Conservation (phyloP, 2,797 vertebrate genomes). For the Rhinogobio ventralis region DNA sequence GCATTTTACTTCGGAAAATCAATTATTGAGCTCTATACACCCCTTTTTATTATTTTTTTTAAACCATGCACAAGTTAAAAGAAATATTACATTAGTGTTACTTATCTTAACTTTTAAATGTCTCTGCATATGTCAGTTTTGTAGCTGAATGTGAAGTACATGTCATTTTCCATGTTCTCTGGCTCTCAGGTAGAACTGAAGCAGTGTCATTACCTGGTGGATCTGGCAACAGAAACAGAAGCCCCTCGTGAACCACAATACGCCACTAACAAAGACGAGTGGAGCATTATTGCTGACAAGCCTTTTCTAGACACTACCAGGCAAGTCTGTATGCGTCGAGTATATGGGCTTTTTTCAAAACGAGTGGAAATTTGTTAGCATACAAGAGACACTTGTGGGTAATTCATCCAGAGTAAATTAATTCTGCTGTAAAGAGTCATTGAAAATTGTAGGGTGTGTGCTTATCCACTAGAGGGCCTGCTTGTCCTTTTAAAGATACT, state of each 20-base stretch:
- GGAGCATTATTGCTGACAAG: constrained; percentile 88
- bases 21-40: too few species aligned
- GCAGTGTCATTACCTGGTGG: constrained; percentile 95
- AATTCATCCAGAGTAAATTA: neutral
- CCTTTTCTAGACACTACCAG: constrained; percentile 92
- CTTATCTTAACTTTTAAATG: neutral
- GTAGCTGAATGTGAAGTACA: neutral
- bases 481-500: constrained; percentile 10
- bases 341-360: neutral
- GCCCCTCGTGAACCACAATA: constrained; percentile 87
- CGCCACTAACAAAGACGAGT: constrained; percentile 89
- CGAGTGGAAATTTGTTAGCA: neutral
- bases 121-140: neutral
- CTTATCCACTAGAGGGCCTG: constrained; percentile 48
- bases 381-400: neutral
- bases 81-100: neutral
- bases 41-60: neutral
- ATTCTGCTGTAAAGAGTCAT: neutral
- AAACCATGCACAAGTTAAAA: neutral
- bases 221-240: constrained; percentile 85
- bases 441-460: neutral
- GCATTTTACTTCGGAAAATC: neutral
- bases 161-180: neutral
- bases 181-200: constrained; percentile 85
- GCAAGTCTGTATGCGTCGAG: constrained; percentile 70